Base-by-base conservation (phyloP, 2,888 invertebrate genomes). In the Phyto melanocephala region DNA sequence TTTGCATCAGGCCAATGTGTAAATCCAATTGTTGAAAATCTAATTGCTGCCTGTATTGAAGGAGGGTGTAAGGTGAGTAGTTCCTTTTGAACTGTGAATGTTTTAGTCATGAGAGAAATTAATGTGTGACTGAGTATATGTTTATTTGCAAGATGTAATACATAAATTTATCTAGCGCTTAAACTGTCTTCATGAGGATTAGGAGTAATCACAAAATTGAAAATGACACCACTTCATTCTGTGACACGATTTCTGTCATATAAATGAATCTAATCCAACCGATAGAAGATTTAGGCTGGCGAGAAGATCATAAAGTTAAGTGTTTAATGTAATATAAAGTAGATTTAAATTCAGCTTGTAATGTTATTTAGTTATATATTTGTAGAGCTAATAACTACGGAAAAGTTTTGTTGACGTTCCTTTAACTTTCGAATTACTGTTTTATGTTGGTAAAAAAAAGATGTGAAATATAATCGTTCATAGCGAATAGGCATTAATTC, bases 91-190 rank as follows among this genome's bases (percentile, higher is more conserved):
- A 35, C 60, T 68, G 54, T 24, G 15, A 45, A 62, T 24, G 33
- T 67, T 37, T 8, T n/a, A 37, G 35, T 65, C 47, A 47, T 65
- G 47, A 35, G n/a, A 50, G 20, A 35, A 50, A 65, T 22, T 60
- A 22, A 8, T 37, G 22, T 50, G 50, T 54, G 54, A 17, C 7
- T 37, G n/a, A 13, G 7, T 52, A 20, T 60, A 35, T 76, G 15
- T 60, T n/a, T 35, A 24, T 68, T 24, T 52, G 65, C 8, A 28
- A 20, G 2, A 22, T 67, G 62, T 68, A 70, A 67, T 63, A 58
- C 72, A 37, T 40, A 80, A 83, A 77, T 77, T 63, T 76, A 83
- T 83, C 80, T 83, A 72, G 77, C 60, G 83, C 76, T 80, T 77
- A 77, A 83, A 77, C 68, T 77, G 72, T 60, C 52, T 60, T 68